Conservation (phyloP, 2,113 vertebrate species). For the Oreotrochilus melanogaster region DNA sequence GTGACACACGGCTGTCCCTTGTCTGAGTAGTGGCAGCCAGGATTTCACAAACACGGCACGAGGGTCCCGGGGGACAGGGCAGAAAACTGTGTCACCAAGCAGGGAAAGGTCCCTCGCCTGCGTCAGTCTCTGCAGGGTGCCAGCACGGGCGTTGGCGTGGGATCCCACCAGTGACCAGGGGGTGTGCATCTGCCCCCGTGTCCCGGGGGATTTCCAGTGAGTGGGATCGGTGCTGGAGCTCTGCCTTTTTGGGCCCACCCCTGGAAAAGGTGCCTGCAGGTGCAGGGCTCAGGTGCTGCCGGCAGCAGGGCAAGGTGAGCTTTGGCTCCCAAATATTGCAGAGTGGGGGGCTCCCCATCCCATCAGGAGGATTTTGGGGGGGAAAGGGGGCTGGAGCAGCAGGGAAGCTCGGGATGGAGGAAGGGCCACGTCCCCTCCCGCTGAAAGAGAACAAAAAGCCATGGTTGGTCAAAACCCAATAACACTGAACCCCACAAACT, state of each 20-base stretch:
- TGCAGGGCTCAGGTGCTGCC: no score
- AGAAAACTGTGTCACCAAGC: not conserved
- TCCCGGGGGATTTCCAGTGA: not conserved
- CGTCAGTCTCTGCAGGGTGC: not conserved
- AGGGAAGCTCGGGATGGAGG: not conserved
- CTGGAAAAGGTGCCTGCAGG: not conserved
- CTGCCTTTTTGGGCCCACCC: accelerated
- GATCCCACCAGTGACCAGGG: accelerated
- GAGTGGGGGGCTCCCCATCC: not conserved
- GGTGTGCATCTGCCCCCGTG: accelerated
- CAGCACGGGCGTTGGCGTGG: not conserved
- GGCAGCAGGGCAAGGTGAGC: not conserved
- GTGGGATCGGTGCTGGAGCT: not conserved
- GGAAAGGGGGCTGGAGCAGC: not conserved
- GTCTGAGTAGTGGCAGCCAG: not conserved
- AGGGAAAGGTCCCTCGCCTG: not conserved
- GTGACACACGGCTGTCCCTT: not conserved
- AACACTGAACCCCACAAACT: not conserved
- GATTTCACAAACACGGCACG: not conserved
- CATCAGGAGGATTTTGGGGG: not conserved
- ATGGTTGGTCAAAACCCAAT: not conserved
- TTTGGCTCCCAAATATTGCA: not conserved
- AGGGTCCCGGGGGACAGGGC: not conserved
- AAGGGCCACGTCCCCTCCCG: not conserved
- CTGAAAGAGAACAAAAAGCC: not conserved